phyloP scores from a whole-genome alignment of 2,797 vertebrate genomes.

The Anolis apletophallus region DNA sequence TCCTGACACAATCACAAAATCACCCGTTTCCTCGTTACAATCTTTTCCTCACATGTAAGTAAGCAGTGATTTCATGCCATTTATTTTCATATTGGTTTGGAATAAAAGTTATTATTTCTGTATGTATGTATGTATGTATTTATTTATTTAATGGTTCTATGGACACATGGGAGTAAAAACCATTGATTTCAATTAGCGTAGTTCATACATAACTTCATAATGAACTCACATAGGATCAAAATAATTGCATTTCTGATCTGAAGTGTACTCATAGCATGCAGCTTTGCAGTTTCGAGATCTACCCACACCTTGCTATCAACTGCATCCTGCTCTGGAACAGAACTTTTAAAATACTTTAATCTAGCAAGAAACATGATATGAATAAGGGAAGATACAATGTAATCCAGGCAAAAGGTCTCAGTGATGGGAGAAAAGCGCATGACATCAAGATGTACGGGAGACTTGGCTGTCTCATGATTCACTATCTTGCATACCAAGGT shows the following conservation, averaged over 20 bases:
- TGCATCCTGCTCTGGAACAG: no score
- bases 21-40: slow-evolving; percentile 11
- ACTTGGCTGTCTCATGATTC: no score
- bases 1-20: slow-evolving; percentile 37
- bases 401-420: neutral
- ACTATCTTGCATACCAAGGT: no score
- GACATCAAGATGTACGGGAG: no score
- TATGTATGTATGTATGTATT: no score
- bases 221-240: neutral
- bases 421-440: no score
- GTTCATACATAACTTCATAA: neutral
- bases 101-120: neutral
- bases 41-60: slow-evolving; percentile 24
- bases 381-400: neutral
- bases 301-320: neutral
- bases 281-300: neutral
- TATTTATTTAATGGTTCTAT: neutral
- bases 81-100: neutral
- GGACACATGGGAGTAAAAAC: neutral
- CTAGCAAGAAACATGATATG: neutral
- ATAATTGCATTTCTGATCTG: neutral
- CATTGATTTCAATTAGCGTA: neutral
- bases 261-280: neutral
- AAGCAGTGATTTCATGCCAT: neutral
- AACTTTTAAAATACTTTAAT: neutral